Evolutionary conservation across 2,888 invertebrate genomes (phyloP), one percentile per base, ranked within the genome.

Genomic region (Autographa pulchrina): DNA sequence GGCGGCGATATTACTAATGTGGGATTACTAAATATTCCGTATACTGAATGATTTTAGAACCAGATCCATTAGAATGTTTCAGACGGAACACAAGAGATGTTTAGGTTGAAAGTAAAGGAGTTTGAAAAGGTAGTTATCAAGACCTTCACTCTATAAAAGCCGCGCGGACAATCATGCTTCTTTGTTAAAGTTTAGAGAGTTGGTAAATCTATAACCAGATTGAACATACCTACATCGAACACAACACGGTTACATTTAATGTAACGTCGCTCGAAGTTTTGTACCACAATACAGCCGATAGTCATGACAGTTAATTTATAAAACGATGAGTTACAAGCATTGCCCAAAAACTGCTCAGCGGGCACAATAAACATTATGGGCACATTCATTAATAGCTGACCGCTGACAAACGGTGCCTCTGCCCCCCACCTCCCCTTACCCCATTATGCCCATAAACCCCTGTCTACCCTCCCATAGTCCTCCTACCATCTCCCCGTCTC

Each of bases 341-440:
- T 88, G 88, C 89, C 89, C 85, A 88, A 93, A 91, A 92, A 92
- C 90, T 88, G 89, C 92, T 94, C 93, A 92, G 93, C 92, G 89
- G 93, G 93, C 85, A 91, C 92, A 93, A 94, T 95, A 93, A 94
- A 93, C 91, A 92, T 94, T 93, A 95, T 92, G 92, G 91, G 90
- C 91, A 91, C 92, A 93, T 94, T 94, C 94, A 94, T 94, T 95
- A 94, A 93, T 93, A 93, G 94, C 90, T 92, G 92, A 91, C 94
- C 93, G 92, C 94, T 92, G 94, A 92, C 94, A 93, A 94, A 94
- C 93, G 93, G 92, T 91, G 85, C 89, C 88, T 90, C 87, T 88
- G 85, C 89, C 91, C 90, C 90, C 88, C 89, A 41, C 77, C 80
- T 77, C 65, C 88, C 85, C 84, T 88, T 90, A 90, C 91, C 91